These are phyloP conservation scores for Urocyon cinereoargenteus DNA, from an alignment of 2,797 vertebrate species.

Conservation along the genomic window DNA sequence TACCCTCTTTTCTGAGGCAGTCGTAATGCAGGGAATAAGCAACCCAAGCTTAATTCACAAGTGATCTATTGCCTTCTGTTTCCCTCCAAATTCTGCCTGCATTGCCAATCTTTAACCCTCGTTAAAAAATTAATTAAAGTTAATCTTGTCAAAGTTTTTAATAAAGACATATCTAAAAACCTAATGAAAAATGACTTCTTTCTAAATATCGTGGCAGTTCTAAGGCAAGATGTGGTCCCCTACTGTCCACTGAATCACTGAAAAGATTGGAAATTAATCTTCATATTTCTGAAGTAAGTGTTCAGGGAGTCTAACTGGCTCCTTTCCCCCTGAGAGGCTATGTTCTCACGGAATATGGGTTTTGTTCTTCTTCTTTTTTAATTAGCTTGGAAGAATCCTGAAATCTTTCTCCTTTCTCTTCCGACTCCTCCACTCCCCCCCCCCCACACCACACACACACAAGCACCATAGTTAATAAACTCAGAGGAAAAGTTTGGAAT, in stretches of 20 bases:
- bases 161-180: conserved; percentile 69
- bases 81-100: not conserved
- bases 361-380: conserved; percentile 80
- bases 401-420: conserved; percentile 47
- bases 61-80: conserved; percentile 38
- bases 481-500: conserved; percentile 86
- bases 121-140: conserved; percentile 72
- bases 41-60: conserved; percentile 43
- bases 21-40: conserved; percentile 16
- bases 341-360: conserved; percentile 74
- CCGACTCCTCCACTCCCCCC: not conserved
- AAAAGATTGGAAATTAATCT: conserved; percentile 81
- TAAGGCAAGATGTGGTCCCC: conserved; percentile 54
- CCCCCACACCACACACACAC: not conserved
- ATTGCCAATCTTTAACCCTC: conserved; percentile 54
- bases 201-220: conserved; percentile 53
- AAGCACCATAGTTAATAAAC: conserved; percentile 83
- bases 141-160: conserved; percentile 70
- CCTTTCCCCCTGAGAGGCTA: conserved; percentile 54
- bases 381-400: conserved; percentile 76
- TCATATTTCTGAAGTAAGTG: conserved; percentile 73
- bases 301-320: conserved; percentile 57
- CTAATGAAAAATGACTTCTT: conserved; percentile 68
- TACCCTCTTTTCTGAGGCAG: conserved; percentile 67
- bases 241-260: conserved; percentile 48